Percentiles rank a stretch among this genome's conserved stretches.
phyloP scores from a whole-genome alignment of 2,888 invertebrate species.

The Bembecia ichneumoniformis region DNA sequence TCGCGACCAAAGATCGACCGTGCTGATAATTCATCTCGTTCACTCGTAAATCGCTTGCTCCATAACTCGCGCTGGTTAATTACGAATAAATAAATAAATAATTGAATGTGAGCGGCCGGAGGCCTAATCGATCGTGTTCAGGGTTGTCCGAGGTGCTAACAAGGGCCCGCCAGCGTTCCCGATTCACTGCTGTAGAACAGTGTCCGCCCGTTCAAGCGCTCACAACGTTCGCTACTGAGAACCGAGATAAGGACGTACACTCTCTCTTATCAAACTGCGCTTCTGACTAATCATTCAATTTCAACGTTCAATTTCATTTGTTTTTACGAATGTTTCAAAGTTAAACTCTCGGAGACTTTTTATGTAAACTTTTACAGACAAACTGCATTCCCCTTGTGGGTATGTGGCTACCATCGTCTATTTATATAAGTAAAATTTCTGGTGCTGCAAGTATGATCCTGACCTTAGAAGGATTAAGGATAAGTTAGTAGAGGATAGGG shows the following conservation, averaged over 20 bases:
- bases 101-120: conserved; percentile 71
- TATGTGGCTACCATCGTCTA: no score
- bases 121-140: conserved; percentile 62
- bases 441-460: no score
- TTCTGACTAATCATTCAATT: no score
- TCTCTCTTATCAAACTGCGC: neutral
- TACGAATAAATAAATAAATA: conserved; percentile 74
- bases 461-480: no score
- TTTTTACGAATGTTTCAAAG: no score
- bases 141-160: conserved; percentile 62
- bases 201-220: conserved; percentile 5
- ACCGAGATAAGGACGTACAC: neutral
- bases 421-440: no score
- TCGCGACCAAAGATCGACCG: conserved; percentile 21
- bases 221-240: conserved; percentile 1
- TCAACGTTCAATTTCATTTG: no score
- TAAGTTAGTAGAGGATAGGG: no score
- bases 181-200: neutral
- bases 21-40: conserved; percentile 50
- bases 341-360: no score
- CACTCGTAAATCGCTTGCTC: conserved; percentile 54
- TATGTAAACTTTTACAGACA: no score
- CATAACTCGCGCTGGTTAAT: conserved; percentile 69
- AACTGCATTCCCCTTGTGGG: no score
- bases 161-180: conserved; percentile 36